Percentiles rank a stretch among this genome's conserved stretches.
Conservation (phyloP, 2,113 vertebrate species). For the Lota lota region DNA sequence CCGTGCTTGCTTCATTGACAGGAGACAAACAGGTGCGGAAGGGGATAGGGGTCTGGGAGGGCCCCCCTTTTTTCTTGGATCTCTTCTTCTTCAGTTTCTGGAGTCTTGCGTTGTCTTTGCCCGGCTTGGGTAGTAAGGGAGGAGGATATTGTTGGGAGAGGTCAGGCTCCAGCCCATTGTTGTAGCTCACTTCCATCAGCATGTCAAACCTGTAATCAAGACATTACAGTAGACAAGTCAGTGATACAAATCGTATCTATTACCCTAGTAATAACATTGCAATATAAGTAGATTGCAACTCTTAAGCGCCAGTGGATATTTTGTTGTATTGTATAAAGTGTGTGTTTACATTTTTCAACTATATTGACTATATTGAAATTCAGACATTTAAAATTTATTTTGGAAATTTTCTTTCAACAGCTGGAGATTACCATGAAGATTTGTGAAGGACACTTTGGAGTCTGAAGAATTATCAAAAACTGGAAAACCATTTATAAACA, state of each 20-base stretch:
- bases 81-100: conserved; percentile 86
- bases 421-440: conserved; percentile 52
- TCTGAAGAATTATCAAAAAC: neutral
- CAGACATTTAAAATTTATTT: neutral
- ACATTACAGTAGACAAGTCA: conserved; percentile 22
- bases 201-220: conserved; percentile 71
- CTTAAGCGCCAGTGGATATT: too few species aligned
- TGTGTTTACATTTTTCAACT: neutral
- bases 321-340: too few species aligned
- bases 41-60: conserved; percentile 62
- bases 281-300: too few species aligned
- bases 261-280: neutral
- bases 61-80: conserved; percentile 70
- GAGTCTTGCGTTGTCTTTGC: conserved; percentile 83
- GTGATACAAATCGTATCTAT: neutral
- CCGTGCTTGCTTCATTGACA: conserved; percentile 84
- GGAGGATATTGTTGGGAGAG: conserved; percentile 72
- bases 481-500: neutral
- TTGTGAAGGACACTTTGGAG: conserved; percentile 44
- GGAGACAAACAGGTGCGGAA: conserved; percentile 87
- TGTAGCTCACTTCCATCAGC: conserved; percentile 76
- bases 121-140: conserved; percentile 84
- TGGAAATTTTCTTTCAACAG: conserved; percentile 42
- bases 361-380: neutral
- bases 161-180: conserved; percentile 54